Conservation (phyloP, 2,888 invertebrate genomes). For the Mantis religiosa region DNA sequence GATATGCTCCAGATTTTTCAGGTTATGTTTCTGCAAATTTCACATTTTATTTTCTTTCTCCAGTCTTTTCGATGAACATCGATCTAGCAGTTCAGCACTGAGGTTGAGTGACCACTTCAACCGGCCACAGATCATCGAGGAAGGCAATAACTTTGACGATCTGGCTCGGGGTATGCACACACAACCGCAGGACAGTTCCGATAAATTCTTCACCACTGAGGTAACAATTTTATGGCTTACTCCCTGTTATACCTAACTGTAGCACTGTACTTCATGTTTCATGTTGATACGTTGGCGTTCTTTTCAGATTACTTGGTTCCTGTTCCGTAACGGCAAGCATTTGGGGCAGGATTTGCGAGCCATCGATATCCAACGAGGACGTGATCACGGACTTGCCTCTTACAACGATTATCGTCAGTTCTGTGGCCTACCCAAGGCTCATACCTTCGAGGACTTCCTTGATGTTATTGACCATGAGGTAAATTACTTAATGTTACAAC, state of each 20-base stretch:
- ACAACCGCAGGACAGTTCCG: slow-evolving; percentile 72
- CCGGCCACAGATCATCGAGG: slow-evolving; percentile 60
- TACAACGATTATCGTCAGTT: slow-evolving; percentile 70
- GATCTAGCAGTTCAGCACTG: slow-evolving; percentile 45
- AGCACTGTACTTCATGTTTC: background rate
- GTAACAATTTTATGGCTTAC: slow-evolving; percentile 45
- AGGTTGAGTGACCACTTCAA: slow-evolving; percentile 70
- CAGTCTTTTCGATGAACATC: background rate
- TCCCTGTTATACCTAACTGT: no score
- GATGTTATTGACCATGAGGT: slow-evolving; percentile 64
- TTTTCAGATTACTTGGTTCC: slow-evolving; percentile 59
- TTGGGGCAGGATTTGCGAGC: slow-evolving; percentile 79
- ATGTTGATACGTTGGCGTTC: background rate
- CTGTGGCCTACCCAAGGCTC: slow-evolving; percentile 68
- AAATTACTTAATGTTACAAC: slow-evolving; percentile 27
- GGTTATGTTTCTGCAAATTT: no score
- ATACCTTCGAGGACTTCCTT: slow-evolving; percentile 63
- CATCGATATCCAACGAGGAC: slow-evolving; percentile 77
- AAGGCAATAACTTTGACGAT: slow-evolving; percentile 63
- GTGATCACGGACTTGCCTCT: slow-evolving; percentile 79
- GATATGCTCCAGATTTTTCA: no score
- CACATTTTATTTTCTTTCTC: no score
- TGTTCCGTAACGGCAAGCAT: slow-evolving; percentile 64
- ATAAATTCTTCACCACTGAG: slow-evolving; percentile 73
- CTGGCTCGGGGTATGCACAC: slow-evolving; percentile 70